Evolutionary conservation across 2,888 invertebrate genomes (phyloP), one percentile per base, ranked within the genome.

Genomic region (Cantharis rustica): DNA sequence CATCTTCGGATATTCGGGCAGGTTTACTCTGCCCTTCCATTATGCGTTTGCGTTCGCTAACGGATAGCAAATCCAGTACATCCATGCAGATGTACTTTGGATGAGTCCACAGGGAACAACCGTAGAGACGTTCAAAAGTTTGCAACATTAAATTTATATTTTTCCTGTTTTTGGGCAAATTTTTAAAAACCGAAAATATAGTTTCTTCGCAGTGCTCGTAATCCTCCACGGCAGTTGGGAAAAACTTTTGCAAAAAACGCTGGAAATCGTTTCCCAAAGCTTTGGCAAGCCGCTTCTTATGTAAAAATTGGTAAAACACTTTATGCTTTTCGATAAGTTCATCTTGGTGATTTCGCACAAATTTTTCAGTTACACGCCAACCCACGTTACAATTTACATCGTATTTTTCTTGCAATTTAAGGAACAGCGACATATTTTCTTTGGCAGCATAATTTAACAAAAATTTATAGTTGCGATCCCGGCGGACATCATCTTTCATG

Each of bases 351-450:
- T 16, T 62, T 16, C 61, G 70, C 10, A 79, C 27, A 69, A 77
- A 68, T 66, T 75, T 77, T 69, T 76, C 72, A n/a, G 77, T 76
- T 7, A 71, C n/a, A 13, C 76, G 73, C 26, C 70, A 68, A 10
- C 80, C 80, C 64, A 79, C 61, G 16, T 70, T 62, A 11, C 68
- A n/a, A 13, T 13, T 17, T 23, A 75, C 61, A 2, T 64, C 61
- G 23, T 79, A 77, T 66, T 70, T 62, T 31, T 73, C 26, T 11
- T 13, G 47, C 13, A 80, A 72, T 61, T 77, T 71, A 15, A 73
- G 66, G 61, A 78, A 80, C 26, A 80, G 31, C 13, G 17, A 2
- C n/a, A 68, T 20, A 62, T 80, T 61, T 13, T 17, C 11, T 15
- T 74, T 72, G 2, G 69, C 23, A 16, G 74, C 2, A 63, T 72